Conservation (phyloP, 2,113 vertebrate genomes). For the Ariopsis seemanni region DNA sequence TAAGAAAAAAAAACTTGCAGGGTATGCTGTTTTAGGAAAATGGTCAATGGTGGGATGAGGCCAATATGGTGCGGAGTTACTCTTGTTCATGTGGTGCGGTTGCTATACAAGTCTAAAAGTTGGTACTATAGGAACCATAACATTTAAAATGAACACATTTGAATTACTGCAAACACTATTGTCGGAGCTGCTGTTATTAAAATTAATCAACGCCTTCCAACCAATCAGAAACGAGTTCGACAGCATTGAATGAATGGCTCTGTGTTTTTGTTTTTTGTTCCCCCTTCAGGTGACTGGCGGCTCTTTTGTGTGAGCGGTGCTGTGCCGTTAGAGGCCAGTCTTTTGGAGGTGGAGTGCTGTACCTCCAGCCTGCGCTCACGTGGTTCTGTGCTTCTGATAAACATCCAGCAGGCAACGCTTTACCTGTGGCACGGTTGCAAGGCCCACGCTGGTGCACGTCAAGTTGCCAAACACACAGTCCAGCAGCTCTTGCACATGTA, state of each 20-base stretch:
- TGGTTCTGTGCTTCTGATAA: slow-evolving; percentile 68
- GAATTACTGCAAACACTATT: not conserved
- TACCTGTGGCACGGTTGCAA: slow-evolving; percentile 78
- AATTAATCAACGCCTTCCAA: not conserved
- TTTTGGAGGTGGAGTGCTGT: slow-evolving; percentile 71
- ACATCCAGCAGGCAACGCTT: slow-evolving; percentile 67
- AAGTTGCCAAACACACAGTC: slow-evolving; percentile 66
- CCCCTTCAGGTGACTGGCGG: slow-evolving; percentile 59
- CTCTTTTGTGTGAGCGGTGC: slow-evolving; percentile 74
- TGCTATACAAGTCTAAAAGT: not conserved
- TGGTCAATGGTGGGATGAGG: no score
- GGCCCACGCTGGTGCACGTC: slow-evolving; percentile 61
- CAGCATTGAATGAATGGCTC: not conserved
- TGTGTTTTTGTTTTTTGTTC: not conserved
- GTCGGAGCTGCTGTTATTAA: not conserved
- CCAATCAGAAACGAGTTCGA: not conserved
- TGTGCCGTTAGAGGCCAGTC: slow-evolving; percentile 67
- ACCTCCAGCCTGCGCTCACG: slow-evolving; percentile 74
- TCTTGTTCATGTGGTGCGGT: no score
- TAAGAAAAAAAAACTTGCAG: no score
- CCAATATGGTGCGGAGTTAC: no score
- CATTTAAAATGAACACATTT: not conserved
- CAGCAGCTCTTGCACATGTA: slow-evolving; percentile 70
- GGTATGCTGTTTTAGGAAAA: no score
- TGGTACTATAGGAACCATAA: not conserved